Base-by-base conservation (phyloP, 2,888 invertebrate genomes). In the Drosophila anomalata region DNA sequence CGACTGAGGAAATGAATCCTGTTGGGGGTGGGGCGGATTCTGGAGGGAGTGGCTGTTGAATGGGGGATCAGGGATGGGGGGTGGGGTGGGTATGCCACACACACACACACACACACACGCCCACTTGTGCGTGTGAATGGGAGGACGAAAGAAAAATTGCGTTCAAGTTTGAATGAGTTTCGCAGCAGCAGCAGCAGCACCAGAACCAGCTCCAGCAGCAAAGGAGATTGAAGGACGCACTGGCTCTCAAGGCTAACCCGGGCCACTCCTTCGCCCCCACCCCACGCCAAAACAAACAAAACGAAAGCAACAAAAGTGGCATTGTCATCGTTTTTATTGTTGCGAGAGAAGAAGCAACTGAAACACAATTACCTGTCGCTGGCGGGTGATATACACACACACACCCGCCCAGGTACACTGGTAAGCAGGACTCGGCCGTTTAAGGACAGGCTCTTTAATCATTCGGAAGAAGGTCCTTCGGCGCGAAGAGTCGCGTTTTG, bases 101-200 rank as follows among this genome's bases (percentile, higher is more conserved):
- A 14, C 14, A n/a, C 63, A 17, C 29, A 29, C 29, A 29, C 29
- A 11, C 42, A n/a, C 42, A 29, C 29, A 17, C 41, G 3, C 24
- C 4, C 17, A 5, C n/a, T 17, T 50, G 63, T 55, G 70, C 54
- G 69, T 55, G 46, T 72, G 72, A 54, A 70, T 53, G 36, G 53
- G 59, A 42, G 71, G 24, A 50, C 50, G 54, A 75, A 77, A 76
- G 87, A 87, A 87, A 81, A 81, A 85, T 80, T 80, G 75, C 72
- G 74, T 67, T 81, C 58, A 85, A 79, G 56, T 85, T 82, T 73
- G 77, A 79, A 85, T 79, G 82, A 84, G 85, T 78, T 79, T 73
- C 71, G 60, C 39, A 29, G 57, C 20, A 22, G 33, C 14, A 52
- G 22, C 2, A 22, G 22, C 22, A 24, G 17, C 1, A 17, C 17